Evolutionary conservation across 1,140 invertebrate species (phyloP), one percentile per base, ranked within the genome.

Genomic region (Hypothenemus hampei): DNA sequence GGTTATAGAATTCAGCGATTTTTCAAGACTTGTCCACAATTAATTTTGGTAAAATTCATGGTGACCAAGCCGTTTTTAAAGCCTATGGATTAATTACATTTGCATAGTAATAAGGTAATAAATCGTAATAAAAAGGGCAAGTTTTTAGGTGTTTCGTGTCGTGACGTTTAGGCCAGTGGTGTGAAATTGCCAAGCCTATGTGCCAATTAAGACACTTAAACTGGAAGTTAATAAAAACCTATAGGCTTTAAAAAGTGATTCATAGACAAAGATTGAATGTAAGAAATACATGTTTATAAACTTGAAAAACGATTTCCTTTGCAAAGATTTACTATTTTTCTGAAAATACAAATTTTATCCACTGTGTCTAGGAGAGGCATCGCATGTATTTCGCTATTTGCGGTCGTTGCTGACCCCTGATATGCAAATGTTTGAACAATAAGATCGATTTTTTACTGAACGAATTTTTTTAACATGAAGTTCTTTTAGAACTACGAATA

Each of bases 121-220:
- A 62, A 62, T 62, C 58, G 58, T 62, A 29, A 62, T 60, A 59
- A 60, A 62, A 62, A 51, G 60, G 60, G 60, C 60, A 57, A 41
- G 60, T 62, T 59, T 62, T 62, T 60, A 57, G 54, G 46, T 29
- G 35, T 55, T 55, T 47, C 53, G 53, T 55, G 58, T 48, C 24
- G 41, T 19, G n/a, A 4, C 20, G 57, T 36, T 37, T 22, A 7
- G 22, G n/a, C 26, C 47, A 37, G 47, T 49, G 47, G 33, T 19
- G 21, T 22, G 3, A 49, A n/a, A 37, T 13, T n/a, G n/a, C n/a
- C 35, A 15, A 16, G 26, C 26, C 3, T 11, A 3, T 13, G 3
- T 31, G 3, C 8, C 8, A 31, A 31, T 3, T 2, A 11, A 31
- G 13, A 11, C 1, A 31, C 2, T 11, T 13, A 8, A 31, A 31